Evolutionary conservation across 2,797 vertebrate species (phyloP).

Genomic region (Tiaroga cobitis): DNA sequence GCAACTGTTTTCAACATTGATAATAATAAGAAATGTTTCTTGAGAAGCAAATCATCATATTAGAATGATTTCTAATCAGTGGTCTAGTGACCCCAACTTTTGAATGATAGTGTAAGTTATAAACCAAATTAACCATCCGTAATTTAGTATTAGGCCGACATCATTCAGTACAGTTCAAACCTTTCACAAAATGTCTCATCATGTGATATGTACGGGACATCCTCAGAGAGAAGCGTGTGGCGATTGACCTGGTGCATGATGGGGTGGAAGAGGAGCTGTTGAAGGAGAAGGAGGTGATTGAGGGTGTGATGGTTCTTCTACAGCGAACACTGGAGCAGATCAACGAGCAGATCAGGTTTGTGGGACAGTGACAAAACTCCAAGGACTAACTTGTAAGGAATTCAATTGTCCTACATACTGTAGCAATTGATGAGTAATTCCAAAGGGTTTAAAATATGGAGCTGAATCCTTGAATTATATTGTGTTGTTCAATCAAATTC

Average conservation of each 20-base stretch:
- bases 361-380: background rate
- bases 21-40: background rate
- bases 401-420: background rate
- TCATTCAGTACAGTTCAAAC: background rate
- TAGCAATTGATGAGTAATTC: background rate
- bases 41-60: background rate
- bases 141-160: background rate
- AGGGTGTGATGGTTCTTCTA: constrained; percentile 78
- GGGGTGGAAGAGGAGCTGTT: constrained; percentile 84
- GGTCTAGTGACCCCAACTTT: background rate
- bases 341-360: constrained; percentile 71
- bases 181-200: background rate
- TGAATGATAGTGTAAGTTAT: background rate
- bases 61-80: background rate
- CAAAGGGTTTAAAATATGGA: background rate
- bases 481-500: too few relatives aligned
- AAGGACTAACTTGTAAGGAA: background rate
- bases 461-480: too few relatives aligned
- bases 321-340: constrained; percentile 82
- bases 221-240: constrained; percentile 79
- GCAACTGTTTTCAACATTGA: background rate
- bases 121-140: background rate
- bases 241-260: constrained; percentile 83
- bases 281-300: constrained; percentile 83
- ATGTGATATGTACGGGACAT: background rate